Evolutionary conservation across 2,888 invertebrate genomes (phyloP), one percentile per base, ranked within the genome.

Genomic region (Apamea crenata): DNA sequence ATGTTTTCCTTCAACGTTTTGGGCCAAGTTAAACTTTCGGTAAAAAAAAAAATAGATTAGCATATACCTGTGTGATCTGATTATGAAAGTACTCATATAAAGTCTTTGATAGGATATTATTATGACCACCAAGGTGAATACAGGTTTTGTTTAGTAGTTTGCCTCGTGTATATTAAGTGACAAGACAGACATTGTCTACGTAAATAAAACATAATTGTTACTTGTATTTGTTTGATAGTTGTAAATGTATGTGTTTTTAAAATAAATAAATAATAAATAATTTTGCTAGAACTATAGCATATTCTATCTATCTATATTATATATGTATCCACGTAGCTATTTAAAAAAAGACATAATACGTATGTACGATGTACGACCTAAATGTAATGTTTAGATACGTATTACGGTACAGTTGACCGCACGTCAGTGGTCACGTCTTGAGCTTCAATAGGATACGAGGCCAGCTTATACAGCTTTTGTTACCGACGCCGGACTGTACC

Each of bases 181-280:
- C 5, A 21, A 36, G 14, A 63, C 65, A 29, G 21, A 40, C 29
- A 6, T 32, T 47, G 8, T 21, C 10, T n/a, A 14, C 47, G 36
- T 50, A 70, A 74, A 69, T 25, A 68, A 69, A 69, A 21, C 18
- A 68, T 56, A 56, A 36, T 36, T 36, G 6, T 36, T 36, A 36
- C 5, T 36, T 5, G 2, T 3, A 3, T 36, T 2, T 36, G 6
- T 36, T 36, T 36, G 6, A 36, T 36, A 36, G 36, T 36, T 36
- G 36, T 36, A 36, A 36, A 36, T 36, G 36, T 36, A 36, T 36
- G 36, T 36, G 36, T 36, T 36, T 36, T 36, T 36, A 36, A 6
- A 36, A 36, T 36, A 36, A 6, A 36, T 36, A 36, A 36, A 36
- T 6, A 36, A n/a, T 44, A 44, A 10, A 44, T 44, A 50, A 18